Evolutionary conservation across 2,113 vertebrate genomes (phyloP), one percentile per base, ranked within the genome.

Genomic region (Cichladusa arquata): DNA sequence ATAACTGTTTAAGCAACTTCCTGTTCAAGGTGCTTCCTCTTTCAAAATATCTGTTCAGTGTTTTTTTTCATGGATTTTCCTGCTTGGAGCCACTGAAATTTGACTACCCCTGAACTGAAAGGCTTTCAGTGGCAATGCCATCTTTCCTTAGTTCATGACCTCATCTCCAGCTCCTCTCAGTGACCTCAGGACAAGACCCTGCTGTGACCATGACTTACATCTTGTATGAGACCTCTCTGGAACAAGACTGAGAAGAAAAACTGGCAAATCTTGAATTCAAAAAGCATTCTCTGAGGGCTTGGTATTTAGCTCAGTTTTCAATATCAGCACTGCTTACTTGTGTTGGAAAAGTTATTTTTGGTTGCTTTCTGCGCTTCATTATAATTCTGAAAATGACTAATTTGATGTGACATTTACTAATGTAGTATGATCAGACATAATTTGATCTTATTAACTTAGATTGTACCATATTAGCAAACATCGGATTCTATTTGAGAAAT

Each of bases 361-460:
- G 95, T 95, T 92, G 93, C 92, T 92, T 96, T 96, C 96, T 95
- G 88, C 24, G 66, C 93, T 77, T 97, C 91, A 77, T 96, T 87
- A 94, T 86, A 88, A 96, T 96, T 96, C 92, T 88, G 82, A 96
- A 93, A 96, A 84, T 94, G 94, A 94, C 94, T 97, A 97, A 97
- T 97, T 96, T 97, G 97, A 97, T 96, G 94, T 97, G 97, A 97
- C 96, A 92, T 94, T 94, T 96, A 90, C 97, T 97, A 97, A 97
- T 97, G 92, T 95, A 93, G 95, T 97, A 96, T 97, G 97, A 97
- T 97, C 91, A 97, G 97, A 94, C 70, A 94, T 97, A 97, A 97
- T 97, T 97, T 97, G 97, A 97, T 97, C 95, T 95, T 97, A 97
- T 97, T 97, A 97, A 95, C 96, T 97, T 36, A 92, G 95, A 97